Evolutionary conservation across 64 coral and sea anemone genomes (phyloP).

Genomic region (Hydrozoanthus tunicans): DNA sequence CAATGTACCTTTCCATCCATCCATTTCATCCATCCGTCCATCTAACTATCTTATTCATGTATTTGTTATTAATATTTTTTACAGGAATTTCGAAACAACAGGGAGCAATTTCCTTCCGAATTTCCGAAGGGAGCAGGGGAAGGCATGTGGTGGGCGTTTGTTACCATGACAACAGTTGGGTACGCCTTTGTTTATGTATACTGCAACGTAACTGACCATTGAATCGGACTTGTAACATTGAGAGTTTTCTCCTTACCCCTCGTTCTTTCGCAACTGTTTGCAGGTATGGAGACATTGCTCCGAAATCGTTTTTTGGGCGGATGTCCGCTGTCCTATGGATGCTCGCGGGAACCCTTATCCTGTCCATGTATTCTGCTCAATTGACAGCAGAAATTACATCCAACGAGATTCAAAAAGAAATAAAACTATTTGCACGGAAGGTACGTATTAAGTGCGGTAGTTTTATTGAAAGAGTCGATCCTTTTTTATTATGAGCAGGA

Average conservation of each 20-base stretch:
- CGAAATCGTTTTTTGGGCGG: constrained; percentile 12
- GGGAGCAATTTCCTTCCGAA: constrained; percentile 3
- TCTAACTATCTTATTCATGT: neutral
- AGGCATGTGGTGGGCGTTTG: constrained; percentile 68
- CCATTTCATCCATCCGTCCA: no score
- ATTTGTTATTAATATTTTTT: neutral
- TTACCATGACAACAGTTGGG: constrained; percentile 81
- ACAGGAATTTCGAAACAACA: constrained; percentile 4
- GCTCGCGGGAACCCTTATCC: constrained; percentile 13
- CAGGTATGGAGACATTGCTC: constrained; percentile 36
- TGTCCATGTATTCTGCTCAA: constrained; percentile 50
- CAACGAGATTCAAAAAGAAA: constrained; percentile 10
- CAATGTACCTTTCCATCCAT: no score
- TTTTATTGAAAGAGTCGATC: no score
- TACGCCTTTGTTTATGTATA: neutral
- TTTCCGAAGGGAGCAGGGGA: constrained; percentile 19
- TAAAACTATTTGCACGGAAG: constrained; percentile 26
- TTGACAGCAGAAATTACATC: constrained; percentile 30
- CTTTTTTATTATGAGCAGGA: no score
- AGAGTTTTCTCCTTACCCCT: neutral
- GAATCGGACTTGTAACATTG: no score
- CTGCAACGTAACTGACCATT: no score
- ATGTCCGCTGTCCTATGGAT: constrained; percentile 33
- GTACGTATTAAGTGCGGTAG: neutral
- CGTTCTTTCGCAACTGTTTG: neutral